Base-by-base conservation (phyloP, 2,113 vertebrate genomes). In the Amphiprion percula region DNA sequence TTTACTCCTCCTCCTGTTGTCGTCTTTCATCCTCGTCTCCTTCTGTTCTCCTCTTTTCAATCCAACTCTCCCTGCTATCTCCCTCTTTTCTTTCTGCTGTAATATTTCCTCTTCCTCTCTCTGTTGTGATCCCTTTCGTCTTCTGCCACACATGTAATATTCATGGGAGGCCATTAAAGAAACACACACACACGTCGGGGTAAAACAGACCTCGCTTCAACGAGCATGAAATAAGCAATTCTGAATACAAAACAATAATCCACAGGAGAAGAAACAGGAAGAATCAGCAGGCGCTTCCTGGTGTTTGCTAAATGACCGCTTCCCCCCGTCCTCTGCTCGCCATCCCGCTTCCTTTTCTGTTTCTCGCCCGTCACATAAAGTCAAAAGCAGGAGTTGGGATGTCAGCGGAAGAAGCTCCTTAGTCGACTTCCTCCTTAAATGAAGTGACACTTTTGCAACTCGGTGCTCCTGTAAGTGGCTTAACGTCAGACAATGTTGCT, bases 101-200 rank as follows among this genome's bases (percentile, higher is more conserved):
- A 70, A 78, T 68, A 58, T 79, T 65, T 61, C 53, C 76, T 41
- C 46, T 37, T 67, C 74, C 75, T 44, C 54, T 46, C 70, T 65
- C 66, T 44, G 71, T 67, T 77, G 53, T 46, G 76, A 85, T 87
- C 62, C 78, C 52, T 74, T 76, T 79, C 9, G 46, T 90, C 85
- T 70, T 70, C 66, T n/a, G 72, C 83, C 72, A 65, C 54, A 65
- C 80, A 91, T 91, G 87, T 76, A 90, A 90, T 88, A 90, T 90
- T 90, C 80, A 92, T 84, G 62, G 21, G 61, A 39, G 76, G 73
- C 73, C 80, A 82, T 87, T 82, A 89, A 84, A 77, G 66, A 86
- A 83, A 82, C 56, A 78, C 73, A 74, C 66, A 66, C 66, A 87
- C 65, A 63, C 65, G 54, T 47, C 39, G 21, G 79, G 61, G 58